Evolutionary conservation across 1,140 invertebrate species (phyloP), one percentile per base, ranked within the genome.

Genomic region (Chrysopa pallens): DNA sequence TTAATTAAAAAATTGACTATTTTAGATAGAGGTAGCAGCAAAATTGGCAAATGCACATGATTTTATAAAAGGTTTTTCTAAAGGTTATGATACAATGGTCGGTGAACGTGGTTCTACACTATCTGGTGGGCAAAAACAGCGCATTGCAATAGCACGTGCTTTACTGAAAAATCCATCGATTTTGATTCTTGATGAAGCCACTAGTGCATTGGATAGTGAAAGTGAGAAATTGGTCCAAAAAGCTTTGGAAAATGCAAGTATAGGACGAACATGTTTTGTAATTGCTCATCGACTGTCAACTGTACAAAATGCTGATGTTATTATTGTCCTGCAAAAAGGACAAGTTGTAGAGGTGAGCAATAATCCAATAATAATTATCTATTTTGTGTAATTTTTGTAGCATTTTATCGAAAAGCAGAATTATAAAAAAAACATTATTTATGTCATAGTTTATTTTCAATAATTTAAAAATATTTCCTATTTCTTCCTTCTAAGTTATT

Each of bases 261-360:
- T 74, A 51, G 84, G 84, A 14, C 71, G 85, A 44, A 93, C 89
- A 1, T 84, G 86, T 0, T 59, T 93, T 9, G 76, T 93, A 6
- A 91, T 94, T 49, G 89, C 89, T 29, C 89, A 93, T 59, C 64
- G 90, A 38, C 63, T 93, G 29, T 90, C 85, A 35, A 93, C 89
- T 7, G 73, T 94, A 46, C 72, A 80, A 57, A 79, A 85, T 61
- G 88, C 89, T 11, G 82, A 93, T 58, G 53, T 86, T 8, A 92
- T 93, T 50, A 84, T 89, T 13, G 88, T 93, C 1, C 61, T 93
- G 14, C 72, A 79, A 47, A 72, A 81, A 52, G 88, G 88, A 43
- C 66, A 69, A 47, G 76, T 90, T 51, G 79, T 78, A 6, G 85
- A 90, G 72, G 84, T 87, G 62, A 52, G n/a, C n/a, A n/a, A n/a